These are phyloP conservation scores for Gymnodraco acuticeps DNA, from an alignment of 2,797 vertebrate genomes.

Conservation along the genomic window DNA sequence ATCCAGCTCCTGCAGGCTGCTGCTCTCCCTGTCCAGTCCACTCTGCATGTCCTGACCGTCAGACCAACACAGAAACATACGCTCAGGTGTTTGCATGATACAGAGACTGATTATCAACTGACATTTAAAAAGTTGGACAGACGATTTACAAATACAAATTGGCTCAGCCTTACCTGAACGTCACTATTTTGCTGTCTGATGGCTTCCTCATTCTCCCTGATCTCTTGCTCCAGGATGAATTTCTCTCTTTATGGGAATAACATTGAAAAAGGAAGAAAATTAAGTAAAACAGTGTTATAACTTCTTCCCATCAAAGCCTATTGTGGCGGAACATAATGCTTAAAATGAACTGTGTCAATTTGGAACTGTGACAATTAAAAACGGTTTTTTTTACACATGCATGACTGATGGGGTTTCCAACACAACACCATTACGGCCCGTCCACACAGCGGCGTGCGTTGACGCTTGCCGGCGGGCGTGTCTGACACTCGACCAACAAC, in stretches of 20 bases:
- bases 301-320: background rate
- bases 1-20: constrained; percentile 90
- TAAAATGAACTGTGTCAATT: constrained; percentile 8
- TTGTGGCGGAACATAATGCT: background rate
- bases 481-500: too few species aligned
- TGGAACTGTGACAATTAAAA: constrained; percentile 8
- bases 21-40: constrained; percentile 91
- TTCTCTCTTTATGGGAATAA: constrained; percentile 87
- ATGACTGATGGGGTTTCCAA: background rate
- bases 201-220: constrained; percentile 92
- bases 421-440: background rate
- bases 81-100: background rate
- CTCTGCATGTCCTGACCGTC: constrained; percentile 89
- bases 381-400: constrained; percentile 2
- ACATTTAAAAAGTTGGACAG: background rate
- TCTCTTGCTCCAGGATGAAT: constrained; percentile 92
- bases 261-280: background rate
- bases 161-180: constrained; percentile 88
- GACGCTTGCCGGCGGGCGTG: too few species aligned
- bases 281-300: background rate
- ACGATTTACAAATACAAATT: background rate
- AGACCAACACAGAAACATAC: background rate
- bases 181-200: constrained; percentile 91
- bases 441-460: too few species aligned
- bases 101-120: background rate